Evolutionary conservation across 2,888 invertebrate species (phyloP).

Genomic region (Eristalinus aeneus): DNA sequence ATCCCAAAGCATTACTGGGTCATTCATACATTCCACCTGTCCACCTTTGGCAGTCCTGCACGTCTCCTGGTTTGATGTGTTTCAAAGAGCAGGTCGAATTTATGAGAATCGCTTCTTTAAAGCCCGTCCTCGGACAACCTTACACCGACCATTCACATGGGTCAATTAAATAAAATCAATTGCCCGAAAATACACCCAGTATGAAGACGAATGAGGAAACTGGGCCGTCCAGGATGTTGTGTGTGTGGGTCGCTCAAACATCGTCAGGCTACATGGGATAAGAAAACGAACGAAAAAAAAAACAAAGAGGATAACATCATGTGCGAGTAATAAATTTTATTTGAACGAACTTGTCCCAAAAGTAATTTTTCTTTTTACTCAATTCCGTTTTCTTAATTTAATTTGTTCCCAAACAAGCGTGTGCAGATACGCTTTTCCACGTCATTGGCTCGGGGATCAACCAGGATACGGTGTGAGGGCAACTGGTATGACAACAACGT

Average conservation of each 20-base stretch:
- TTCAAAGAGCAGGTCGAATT: constrained; percentile 23
- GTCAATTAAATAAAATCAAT: constrained; percentile 50
- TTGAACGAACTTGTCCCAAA: constrained; percentile 60
- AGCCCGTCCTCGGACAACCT: background rate
- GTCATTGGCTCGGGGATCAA: constrained; percentile 58
- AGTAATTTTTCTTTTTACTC: constrained; percentile 58
- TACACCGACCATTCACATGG: background rate
- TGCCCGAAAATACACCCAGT: constrained; percentile 4
- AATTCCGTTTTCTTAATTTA: constrained; percentile 63
- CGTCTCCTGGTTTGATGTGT: constrained; percentile 11
- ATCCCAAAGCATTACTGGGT: constrained; percentile 17
- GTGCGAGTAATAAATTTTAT: constrained; percentile 64
- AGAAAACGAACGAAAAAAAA: background rate
- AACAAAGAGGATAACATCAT: constrained; percentile 39
- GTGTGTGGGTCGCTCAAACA: constrained; percentile 8
- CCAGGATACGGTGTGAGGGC: constrained; percentile 16
- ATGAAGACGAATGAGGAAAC: background rate
- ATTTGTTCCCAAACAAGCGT: constrained; percentile 63
- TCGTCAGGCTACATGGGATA: background rate
- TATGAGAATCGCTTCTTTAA: constrained; percentile 16
- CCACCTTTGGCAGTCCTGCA: background rate
- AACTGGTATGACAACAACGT: background rate
- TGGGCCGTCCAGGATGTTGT: constrained; percentile 27
- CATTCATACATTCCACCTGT: constrained; percentile 42
- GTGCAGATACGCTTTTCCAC: constrained; percentile 60